Base-by-base conservation (phyloP, 2,888 invertebrate species). In the Dicyrtoma fusca region DNA sequence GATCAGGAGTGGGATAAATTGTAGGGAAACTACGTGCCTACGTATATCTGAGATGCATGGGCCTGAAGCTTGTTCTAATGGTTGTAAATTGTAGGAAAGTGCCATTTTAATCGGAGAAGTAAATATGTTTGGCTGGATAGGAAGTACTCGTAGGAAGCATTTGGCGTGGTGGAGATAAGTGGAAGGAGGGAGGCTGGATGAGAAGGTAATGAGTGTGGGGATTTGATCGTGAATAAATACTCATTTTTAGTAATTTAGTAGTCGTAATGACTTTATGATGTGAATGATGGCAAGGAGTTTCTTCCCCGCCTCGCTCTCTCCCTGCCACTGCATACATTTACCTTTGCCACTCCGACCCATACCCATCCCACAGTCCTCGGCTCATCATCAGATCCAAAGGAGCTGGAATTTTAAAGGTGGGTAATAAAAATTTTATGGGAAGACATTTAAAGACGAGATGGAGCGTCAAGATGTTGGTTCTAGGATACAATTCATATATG, bases 401-500 rank as follows among this genome's bases (percentile, higher is more conserved):
- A 11, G n/a, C 59, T 21, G 21, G 8, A 61, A 42, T 61, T 61
- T 26, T 51, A 13, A 64, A 64, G 64, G 49, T 64, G 64, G 23
- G 17, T 51, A 23, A 64, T 64, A 64, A 64, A 64, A 64, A n/a
- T 64, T 64, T 64, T 64, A 64, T 64, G 47, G 47, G 49, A n/a
- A 11, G 11, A 49, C 63, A 64, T 64, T 64, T 47, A 21, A 62
- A 44, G 44, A 44, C 4, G 63, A 64, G 63, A 47, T 8, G n/a
- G 49, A 51, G 64, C 17, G 51, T 23, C 64, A 49, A 51, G 64
- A 64, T 51, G 14, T 47, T 45, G 17, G 34, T 45, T 19, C 25
- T 34, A 3, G n/a, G 64, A 6, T 42, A 61, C 34, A 42, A 61
- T 61, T 61, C 61, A 61, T 61, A 42, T 61, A 61, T 42, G 34